These are phyloP conservation scores for Gastrophysa polygoni DNA, from an alignment of 2,888 invertebrate species.

Conservation along the genomic window DNA sequence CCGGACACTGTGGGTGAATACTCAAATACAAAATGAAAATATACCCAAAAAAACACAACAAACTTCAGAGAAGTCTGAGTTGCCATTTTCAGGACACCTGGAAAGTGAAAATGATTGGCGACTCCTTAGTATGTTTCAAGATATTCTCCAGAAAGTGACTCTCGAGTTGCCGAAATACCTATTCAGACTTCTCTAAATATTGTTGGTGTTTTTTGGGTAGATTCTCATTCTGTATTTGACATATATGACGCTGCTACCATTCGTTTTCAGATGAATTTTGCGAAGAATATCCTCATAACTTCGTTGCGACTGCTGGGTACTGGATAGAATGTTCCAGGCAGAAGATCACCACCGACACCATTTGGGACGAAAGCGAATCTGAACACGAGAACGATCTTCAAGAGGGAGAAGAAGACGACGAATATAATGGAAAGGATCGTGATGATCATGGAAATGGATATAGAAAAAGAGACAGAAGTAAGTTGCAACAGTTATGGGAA, in stretches of 20 bases:
- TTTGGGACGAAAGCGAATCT: slow-evolving; percentile 84
- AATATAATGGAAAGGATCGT: slow-evolving; percentile 53
- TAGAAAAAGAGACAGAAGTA: slow-evolving; percentile 49
- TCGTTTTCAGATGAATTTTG: slow-evolving; percentile 82
- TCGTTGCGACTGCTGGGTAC: slow-evolving; percentile 90
- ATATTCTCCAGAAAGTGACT: no score
- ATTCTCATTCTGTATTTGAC: no score
- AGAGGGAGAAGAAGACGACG: slow-evolving; percentile 56
- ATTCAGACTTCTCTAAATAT: no score
- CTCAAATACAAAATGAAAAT: no score
- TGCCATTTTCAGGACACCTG: no score
- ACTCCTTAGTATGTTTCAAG: no score
- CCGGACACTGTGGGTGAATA: no score
- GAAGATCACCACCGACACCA: slow-evolving; percentile 80
- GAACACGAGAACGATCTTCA: slow-evolving; percentile 72
- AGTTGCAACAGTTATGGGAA: slow-evolving; percentile 33
- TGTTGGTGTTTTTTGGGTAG: no score
- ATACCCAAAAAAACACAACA: no score
- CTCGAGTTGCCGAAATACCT: no score
- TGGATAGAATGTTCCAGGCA: slow-evolving; percentile 96
- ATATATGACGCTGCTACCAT: background rate
- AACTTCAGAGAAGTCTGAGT: no score
- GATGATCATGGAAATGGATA: slow-evolving; percentile 55
- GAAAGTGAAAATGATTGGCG: no score
- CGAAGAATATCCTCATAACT: slow-evolving; percentile 89